Evolutionary conservation across 2,888 invertebrate genomes (phyloP), one percentile per base, ranked within the genome.

Genomic region (Myopa testacea): DNA sequence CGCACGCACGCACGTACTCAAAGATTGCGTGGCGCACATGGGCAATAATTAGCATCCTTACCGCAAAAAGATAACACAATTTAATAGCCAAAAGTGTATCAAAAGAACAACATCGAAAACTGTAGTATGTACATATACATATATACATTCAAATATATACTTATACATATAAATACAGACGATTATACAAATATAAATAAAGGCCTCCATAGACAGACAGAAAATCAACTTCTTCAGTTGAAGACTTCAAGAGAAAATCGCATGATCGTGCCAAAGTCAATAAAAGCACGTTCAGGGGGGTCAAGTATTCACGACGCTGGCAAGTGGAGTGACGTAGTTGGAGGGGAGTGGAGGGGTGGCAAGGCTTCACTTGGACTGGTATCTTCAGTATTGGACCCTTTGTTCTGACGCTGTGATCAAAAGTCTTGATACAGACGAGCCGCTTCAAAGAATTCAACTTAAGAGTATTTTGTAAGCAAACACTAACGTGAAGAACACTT

Each of bases 21-120:
- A 45, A 55, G 10, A 76, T 79, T 75, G 80, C 76, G 76, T 80
- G 78, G 78, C 76, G 62, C 76, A 76, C 77, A 74, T 65, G 69
- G 76, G 75, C 75, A 79, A 80, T 80, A 80, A 80, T 80, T 80
- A 80, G 78, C 78, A 76, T 78, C 80, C 78, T 80, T 80, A 78
- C 62, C 65, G 74, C 68, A 76, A 78, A 78, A 78, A 78, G 78
- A 78, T 80, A 78, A 78, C 78, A 80, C 78, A 80, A 79, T 78
- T 79, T 79, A 75, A 75, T 67, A 68, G 19, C 75, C 38, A 68
- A 58, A 45, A 38, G 19, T 55, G 58, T n/a, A 19, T 5, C 67
- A 52, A 62, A 52, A n/a, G 71, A 71, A 67, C 14, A 12, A 10
- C 4, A 65, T 16, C 67, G 16, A 52, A 52, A 58, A 52, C 16